These are phyloP conservation scores for Myotis vivesi DNA, from an alignment of 2,797 vertebrate genomes.

Conservation along the genomic window DNA sequence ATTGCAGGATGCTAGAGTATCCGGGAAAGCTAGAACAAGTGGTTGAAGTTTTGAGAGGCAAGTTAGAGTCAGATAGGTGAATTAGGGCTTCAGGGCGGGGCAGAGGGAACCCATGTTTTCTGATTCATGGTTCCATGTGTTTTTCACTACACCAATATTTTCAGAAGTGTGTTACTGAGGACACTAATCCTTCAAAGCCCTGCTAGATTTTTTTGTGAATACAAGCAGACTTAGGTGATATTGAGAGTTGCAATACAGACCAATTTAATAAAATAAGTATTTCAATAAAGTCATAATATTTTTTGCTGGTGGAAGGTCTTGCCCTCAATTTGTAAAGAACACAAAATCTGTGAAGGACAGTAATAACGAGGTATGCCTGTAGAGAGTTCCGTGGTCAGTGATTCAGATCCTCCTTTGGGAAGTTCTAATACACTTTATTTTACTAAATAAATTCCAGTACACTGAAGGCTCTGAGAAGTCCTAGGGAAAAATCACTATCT, in stretches of 20 bases:
- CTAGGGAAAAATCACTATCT: not conserved
- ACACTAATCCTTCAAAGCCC: not conserved
- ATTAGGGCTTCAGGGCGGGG: not conserved
- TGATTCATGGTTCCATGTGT: not conserved
- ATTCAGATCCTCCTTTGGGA: not conserved
- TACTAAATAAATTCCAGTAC: not conserved
- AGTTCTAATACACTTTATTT: not conserved
- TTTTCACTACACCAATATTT: not conserved
- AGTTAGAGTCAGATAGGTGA: not conserved
- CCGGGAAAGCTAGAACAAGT: not conserved
- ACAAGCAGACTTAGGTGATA: not conserved
- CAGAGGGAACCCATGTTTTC: not conserved
- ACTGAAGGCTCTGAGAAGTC: constrained; percentile 3
- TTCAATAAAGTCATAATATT: not conserved
- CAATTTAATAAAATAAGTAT: not conserved
- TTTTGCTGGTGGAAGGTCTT: not conserved
- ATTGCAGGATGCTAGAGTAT: not conserved
- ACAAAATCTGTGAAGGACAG: not conserved
- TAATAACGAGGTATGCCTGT: not conserved
- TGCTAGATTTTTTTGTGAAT: not conserved
- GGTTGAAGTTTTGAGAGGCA: not conserved
- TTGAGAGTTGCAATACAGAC: not conserved
- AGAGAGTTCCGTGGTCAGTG: not conserved
- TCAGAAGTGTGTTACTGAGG: not conserved
- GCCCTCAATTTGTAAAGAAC: not conserved